Conservation (phyloP, 2,888 invertebrate species). For the Rhyacophila evoluta region DNA sequence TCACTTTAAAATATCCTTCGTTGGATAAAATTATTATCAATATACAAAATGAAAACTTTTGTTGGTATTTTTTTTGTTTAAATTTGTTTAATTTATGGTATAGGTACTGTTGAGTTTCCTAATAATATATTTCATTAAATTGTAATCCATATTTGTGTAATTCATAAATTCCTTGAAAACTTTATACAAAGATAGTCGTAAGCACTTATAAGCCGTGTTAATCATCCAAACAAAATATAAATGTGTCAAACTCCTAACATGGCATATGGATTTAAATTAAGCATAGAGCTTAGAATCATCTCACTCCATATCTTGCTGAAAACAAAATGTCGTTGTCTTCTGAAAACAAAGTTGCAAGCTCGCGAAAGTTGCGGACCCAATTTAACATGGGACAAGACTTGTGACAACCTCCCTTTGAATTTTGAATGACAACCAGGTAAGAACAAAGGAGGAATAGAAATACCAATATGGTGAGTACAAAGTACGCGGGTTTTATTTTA, state of each 20-base stretch:
- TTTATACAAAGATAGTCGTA: background rate
- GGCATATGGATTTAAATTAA: background rate
- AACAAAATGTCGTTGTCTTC: background rate
- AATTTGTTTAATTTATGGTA: too few species aligned
- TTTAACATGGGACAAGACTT: conserved; percentile 28
- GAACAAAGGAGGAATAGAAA: conserved; percentile 35
- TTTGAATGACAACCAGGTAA: conserved; percentile 45
- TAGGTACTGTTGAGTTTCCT: too few species aligned
- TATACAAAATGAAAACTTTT: too few species aligned
- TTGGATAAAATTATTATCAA: too few species aligned
- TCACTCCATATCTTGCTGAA: background rate
- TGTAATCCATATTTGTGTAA: too few species aligned
- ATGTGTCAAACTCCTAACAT: conserved; percentile 5
- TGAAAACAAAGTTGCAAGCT: conserved; percentile 38
- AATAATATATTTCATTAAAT: too few species aligned
- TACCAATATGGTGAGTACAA: background rate
- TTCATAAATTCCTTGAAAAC: too few species aligned
- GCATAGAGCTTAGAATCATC: background rate
- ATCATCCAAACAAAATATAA: background rate
- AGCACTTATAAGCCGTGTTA: background rate
- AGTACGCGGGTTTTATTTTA: too few species aligned
- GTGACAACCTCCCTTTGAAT: conserved; percentile 43
- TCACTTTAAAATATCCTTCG: too few species aligned
- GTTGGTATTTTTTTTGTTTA: too few species aligned
- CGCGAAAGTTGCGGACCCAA: conserved; percentile 30